Base-by-base conservation (phyloP, 2,888 invertebrate species). In the Dicranocentrus wangi region DNA sequence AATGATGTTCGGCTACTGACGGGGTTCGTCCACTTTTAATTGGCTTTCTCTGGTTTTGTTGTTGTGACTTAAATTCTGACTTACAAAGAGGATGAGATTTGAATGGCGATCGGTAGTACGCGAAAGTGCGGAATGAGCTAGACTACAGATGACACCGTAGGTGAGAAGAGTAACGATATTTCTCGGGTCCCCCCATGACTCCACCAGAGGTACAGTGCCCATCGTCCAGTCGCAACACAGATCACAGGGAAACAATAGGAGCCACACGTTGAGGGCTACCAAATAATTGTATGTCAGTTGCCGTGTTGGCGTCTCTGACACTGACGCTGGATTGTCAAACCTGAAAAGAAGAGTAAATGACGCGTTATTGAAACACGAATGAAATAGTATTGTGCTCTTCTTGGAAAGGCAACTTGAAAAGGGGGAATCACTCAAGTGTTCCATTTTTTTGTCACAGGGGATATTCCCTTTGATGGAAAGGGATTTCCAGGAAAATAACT, bases 141-240 rank as follows among this genome's bases (percentile, higher is more conserved):
- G 84, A 28, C 87, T 87, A 63, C 85, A 86, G 39, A 90, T 63
- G 39, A 91, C 91, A 0, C 90, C 88, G 87, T 93, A 94, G 51
- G 94, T 91, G 0, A 91, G 90, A 25, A 95, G 65, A 0, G 97
- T 97, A 17, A 93, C 92, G 61, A 96, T 85, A 90, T 97, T 97
- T 53, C 98, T 91, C 0, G 91, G 89, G 89, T 98, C 98, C 3
- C 91, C 88, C 88, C 96, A 91, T 43, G 94, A 93, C 86, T 93
- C 92, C 61, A 98, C 91, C 73, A 98, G 89, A 0, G 97, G 95
- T 77, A 98, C 93, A 7, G 96, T 96, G 70, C 96, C 98, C 98
- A 98, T 98, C 60, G 98, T 98, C 98, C 98, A 98, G 90, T 98
- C 98, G 89, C 98, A 98, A 90, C 98, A 98, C 75, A 98, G 91